A percentile compares a stretch with the other conserved stretches of the same genome.
phyloP scores from a whole-genome alignment of 2,797 vertebrate species.

The Cossypha niveicapilla region DNA sequence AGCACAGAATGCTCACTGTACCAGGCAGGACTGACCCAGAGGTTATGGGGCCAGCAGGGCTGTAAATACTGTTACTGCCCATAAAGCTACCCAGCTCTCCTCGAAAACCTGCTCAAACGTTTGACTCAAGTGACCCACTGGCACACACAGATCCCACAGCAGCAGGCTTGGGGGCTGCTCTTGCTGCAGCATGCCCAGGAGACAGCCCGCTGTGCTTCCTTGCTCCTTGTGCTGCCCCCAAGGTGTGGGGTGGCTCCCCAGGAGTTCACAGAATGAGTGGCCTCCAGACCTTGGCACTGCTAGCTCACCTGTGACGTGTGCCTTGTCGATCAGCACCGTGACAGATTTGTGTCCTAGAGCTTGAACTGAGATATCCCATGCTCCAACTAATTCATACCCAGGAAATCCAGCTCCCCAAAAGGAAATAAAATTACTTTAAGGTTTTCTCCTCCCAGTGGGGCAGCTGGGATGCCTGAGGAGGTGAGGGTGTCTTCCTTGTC shows the following conservation, averaged over 20 bases:
- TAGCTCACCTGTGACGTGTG: accelerated
- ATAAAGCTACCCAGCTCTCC: not conserved
- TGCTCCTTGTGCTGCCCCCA: not conserved
- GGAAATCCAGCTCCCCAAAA: not conserved
- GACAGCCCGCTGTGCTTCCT: not conserved
- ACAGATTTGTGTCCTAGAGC: not conserved
- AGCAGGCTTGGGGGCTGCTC: not conserved
- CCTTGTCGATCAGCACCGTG: accelerated
- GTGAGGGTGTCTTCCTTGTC: not conserved
- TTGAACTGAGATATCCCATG: not conserved
- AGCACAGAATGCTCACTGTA: not conserved
- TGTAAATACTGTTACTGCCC: slow-evolving; percentile 14
- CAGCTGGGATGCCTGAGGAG: not conserved
- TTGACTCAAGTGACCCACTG: not conserved
- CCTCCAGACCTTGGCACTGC: not conserved
- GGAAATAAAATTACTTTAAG: not conserved
- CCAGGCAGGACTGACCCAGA: accelerated
- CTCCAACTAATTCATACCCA: not conserved
- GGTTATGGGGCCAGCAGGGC: not conserved
- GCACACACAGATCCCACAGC: not conserved
- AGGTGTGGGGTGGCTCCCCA: not conserved
- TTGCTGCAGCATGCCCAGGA: not conserved
- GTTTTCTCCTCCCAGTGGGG: accelerated
- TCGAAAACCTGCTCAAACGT: not conserved
- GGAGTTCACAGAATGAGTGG: not conserved